Conservation (phyloP, 2,888 invertebrate species). For the Ennomos fuscantarius region DNA sequence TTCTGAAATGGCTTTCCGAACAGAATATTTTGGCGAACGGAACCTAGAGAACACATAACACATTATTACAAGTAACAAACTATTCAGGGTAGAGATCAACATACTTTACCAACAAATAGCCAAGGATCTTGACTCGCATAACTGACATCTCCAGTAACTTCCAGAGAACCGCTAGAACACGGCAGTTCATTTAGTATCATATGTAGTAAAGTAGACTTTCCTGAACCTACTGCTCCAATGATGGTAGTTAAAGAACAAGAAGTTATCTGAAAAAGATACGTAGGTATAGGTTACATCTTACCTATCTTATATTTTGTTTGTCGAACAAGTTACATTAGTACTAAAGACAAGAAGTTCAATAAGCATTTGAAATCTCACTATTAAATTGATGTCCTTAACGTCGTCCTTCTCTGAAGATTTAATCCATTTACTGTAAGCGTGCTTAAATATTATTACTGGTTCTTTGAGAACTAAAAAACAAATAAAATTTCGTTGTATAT, state of each 20-base stretch:
- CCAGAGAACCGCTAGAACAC: constrained; percentile 84
- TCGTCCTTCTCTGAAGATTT: constrained; percentile 70
- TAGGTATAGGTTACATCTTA: too few relatives aligned
- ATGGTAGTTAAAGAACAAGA: constrained; percentile 84
- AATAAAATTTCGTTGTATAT: neutral
- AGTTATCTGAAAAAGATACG: constrained; percentile 49
- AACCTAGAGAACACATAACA: constrained; percentile 66
- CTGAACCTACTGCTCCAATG: constrained; percentile 86
- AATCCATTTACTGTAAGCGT: constrained; percentile 81
- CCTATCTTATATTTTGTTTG: too few relatives aligned
- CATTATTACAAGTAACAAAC: too few relatives aligned
- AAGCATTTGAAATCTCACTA: constrained; percentile 50
- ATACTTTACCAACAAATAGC: constrained; percentile 86
- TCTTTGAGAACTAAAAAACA: constrained; percentile 40
- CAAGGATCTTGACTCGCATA: constrained; percentile 95
- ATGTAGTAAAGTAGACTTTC: constrained; percentile 86
- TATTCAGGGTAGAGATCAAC: neutral
- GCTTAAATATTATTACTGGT: constrained; percentile 65
- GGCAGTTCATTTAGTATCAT: constrained; percentile 91
- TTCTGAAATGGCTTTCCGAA: constrained; percentile 91
- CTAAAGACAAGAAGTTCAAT: too few relatives aligned
- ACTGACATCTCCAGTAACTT: constrained; percentile 87
- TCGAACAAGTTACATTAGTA: too few relatives aligned
- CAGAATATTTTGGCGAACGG: constrained; percentile 95
- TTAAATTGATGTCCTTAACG: constrained; percentile 72